Base-by-base conservation (phyloP, 2,888 invertebrate genomes). In the Monochamus alternatus region DNA sequence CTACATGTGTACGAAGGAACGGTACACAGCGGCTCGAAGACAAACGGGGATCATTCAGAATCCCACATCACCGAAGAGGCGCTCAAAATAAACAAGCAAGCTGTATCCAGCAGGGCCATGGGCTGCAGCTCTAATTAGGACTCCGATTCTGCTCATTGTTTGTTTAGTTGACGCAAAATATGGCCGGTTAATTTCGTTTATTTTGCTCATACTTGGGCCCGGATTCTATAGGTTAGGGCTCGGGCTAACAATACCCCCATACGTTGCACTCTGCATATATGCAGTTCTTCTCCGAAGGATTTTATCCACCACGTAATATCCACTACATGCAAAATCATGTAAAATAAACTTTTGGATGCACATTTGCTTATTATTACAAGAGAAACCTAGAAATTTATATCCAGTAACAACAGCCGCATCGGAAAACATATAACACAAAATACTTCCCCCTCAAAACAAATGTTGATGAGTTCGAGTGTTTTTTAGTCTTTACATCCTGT, bases 71-170 rank as follows among this genome's bases (percentile, higher is more conserved):
- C 62, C 62, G 62, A 32, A 51, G 52, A 63, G 63, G 64, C 63
- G 38, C 52, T 65, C 52, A n/a, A 44, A 62, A 63, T 64, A 63
- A 72, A 52, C 51, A 62, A 32, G 30, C 62, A 59, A 58, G 62
- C 63, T 47, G n/a, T n/a, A 64, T 64, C 47, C 64, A n/a, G 31
- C 51, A 14, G 64, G 47, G 55, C 8, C 44, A 38, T 44, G 32
- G 63, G 44, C 64, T 64, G 72, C 64, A 64, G 58, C 38, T 64
- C 63, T 72, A 72, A 72, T 72, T 72, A 72, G 9, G 58, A n/a
- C n/a, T n/a, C 70, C 10, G 55, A 38, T 9, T 55, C 31, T 55
- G n/a, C n/a, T 22, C 8, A 31, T 32, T 31, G n/a, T 38, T 38
- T 58, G 55, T 67, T 58, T 44, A 47, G 47, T 64, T 44, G 3